Evolutionary conservation across 2,888 invertebrate species (phyloP), one percentile per base, ranked within the genome.

Genomic region (Emmelina monodactyla): DNA sequence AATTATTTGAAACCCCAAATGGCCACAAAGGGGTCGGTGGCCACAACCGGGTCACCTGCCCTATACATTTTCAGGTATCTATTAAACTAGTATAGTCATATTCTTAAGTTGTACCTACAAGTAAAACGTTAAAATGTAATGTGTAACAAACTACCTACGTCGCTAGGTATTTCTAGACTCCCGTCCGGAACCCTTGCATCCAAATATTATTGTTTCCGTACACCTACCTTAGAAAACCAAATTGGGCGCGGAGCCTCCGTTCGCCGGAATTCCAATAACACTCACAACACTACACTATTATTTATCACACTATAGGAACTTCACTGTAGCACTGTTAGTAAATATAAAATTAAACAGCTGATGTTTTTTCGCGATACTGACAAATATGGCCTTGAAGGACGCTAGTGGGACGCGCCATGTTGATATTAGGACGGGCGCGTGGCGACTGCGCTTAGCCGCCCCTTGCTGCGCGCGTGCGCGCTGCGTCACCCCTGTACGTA

Each of bases 401-500:
- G 61, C 59, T 49, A 38, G n/a, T n/a, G n/a, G n/a, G n/a, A n/a
- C 49, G 50, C 75, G 70, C 73, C 76, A 71, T 73, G 66, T 69
- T 68, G 62, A 51, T 61, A 64, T 58, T 58, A 58, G 64, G 65
- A 66, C 69, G 63, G 62, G 67, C 78, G 76, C 73, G 71, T 70
- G 71, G 63, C 71, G 71, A 78, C 78, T 78, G 76, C 73, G 76
- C 73, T 63, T 58, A 53, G 62, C 67, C 60, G 65, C 62, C 68
- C 66, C 60, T 55, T 49, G 50, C 41, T 38, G 48, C 39, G 62
- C 66, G 69, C 73, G 63, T 62, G 76, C 71, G 71, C 56, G 47
- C 45, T 66, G 64, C 70, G 68, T 68, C 66, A 70, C 69, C 69
- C 66, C 55, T 60, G 56, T 25, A 25, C 9, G 25, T 25, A 25